Evolutionary conservation across 2,113 vertebrate genomes (phyloP).

Genomic region (Butastur rufipennis): DNA sequence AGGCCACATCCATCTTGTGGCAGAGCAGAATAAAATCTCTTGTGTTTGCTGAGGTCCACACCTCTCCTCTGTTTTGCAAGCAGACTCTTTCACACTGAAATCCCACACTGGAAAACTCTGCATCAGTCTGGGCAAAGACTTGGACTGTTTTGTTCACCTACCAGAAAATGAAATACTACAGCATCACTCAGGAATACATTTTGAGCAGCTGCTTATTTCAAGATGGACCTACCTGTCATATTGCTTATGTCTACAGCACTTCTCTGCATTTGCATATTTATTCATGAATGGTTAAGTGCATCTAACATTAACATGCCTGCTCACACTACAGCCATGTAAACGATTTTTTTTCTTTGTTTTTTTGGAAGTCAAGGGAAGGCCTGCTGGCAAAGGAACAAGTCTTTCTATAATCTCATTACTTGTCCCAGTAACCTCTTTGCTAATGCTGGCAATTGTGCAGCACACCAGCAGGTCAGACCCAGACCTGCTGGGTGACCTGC

Average conservation of each 20-base stretch:
- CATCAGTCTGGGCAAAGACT: neutral
- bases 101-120: neutral
- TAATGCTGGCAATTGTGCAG: neutral
- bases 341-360: neutral
- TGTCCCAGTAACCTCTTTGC: neutral
- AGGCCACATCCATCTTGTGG: neutral
- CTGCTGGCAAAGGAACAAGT: neutral
- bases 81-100: neutral
- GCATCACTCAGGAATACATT: neutral
- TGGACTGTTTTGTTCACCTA: neutral
- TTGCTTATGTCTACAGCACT: neutral
- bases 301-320: neutral
- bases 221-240: neutral
- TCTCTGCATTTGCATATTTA: neutral
- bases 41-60: neutral
- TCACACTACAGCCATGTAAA: neutral
- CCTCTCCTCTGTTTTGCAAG: neutral
- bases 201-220: neutral
- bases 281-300: neutral
- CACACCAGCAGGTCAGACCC: neutral
- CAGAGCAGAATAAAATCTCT: neutral
- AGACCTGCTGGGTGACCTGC: neutral
- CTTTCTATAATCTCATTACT: neutral
- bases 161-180: neutral
- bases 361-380: neutral